These are phyloP conservation scores for Drosophila anomalata DNA, from an alignment of 2,888 invertebrate genomes.

Conservation along the genomic window DNA sequence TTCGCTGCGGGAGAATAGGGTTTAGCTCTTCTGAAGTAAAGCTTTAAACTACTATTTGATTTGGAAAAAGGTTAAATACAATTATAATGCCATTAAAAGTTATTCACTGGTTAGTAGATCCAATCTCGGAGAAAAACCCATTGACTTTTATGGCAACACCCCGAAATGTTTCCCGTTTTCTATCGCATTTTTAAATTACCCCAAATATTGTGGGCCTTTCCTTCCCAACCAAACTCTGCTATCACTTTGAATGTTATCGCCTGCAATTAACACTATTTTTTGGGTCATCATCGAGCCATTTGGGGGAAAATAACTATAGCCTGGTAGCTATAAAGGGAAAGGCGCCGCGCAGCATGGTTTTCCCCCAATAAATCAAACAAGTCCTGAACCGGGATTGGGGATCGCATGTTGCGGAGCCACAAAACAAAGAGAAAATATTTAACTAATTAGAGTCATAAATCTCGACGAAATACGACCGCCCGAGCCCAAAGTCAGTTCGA, in stretches of 20 bases:
- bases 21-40: not conserved
- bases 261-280: conserved; percentile 33
- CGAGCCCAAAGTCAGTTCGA: conserved; percentile 25
- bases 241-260: conserved; percentile 41
- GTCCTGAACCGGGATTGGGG: conserved; percentile 33
- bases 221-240: not conserved
- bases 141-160: conserved; percentile 23
- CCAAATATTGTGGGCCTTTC: not conserved
- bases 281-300: conserved; percentile 11
- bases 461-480: conserved; percentile 44
- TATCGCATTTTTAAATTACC: conserved; percentile 20
- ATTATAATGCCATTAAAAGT: not conserved
- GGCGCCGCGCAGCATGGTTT: conserved; percentile 27
- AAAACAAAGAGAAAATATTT: conserved; percentile 45
- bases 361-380: conserved; percentile 54
- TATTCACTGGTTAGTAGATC: not conserved
- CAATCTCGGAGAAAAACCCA: conserved; percentile 14
- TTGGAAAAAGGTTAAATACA: not conserved
- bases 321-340: conserved; percentile 12
- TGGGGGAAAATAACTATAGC: conserved; percentile 7
- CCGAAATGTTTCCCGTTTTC: conserved; percentile 17
- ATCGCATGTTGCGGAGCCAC: conserved; percentile 59
- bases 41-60: not conserved
- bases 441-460: conserved; percentile 71
- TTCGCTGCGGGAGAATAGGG: not conserved